Evolutionary conservation across 1,140 invertebrate species (phyloP), one percentile per base, ranked within the genome.

Genomic region (Heterodera schachtii): DNA sequence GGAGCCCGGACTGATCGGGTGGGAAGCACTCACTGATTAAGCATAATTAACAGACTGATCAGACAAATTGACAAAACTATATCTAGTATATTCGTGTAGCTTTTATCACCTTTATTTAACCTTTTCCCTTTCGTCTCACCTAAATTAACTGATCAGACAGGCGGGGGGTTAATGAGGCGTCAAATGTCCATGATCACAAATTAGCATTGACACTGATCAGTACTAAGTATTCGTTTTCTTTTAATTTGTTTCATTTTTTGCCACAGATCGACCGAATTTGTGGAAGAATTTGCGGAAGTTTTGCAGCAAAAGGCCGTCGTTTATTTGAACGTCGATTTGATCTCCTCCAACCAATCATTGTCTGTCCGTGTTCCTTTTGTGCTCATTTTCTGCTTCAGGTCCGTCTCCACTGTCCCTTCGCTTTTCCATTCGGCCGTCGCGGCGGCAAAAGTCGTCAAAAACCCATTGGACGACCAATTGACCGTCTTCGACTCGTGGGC

Each of bases 221-320:
- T 31, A 31, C 31, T 31, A 31, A 31, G 31, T 31, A 52, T 52
- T 52, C 52, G 16, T 52, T 52, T 52, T 52, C n/a, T n/a, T 8
- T 11, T 11, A 11, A 8, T 52, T 52, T 11, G 52, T 8, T 11
- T 6, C 52, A 52, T 52, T 60, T 77, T 77, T 57, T 49, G 92
- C 69, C 74, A 92, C 74, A 71, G 92, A 9, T 89, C 86, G 0
- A 90, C 85, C 31, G 87, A 88, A 69, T 88, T 89, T 64, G 84
- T 81, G 13, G 87, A 89, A 73, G 87, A 89, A 73, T 90, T 85
- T 76, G 85, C 82, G 43, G 73, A 80, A 46, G 64, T 88, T 16
- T 75, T 89, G 60, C 78, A 44, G 21, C 66, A 86, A 71, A 66
- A 86, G 74, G 87, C 87, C 11, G 81, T 89, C 52, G 88, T 86